phyloP scores from a whole-genome alignment of 1,140 invertebrate genomes.

The Gonioctena quinquepunctata region DNA sequence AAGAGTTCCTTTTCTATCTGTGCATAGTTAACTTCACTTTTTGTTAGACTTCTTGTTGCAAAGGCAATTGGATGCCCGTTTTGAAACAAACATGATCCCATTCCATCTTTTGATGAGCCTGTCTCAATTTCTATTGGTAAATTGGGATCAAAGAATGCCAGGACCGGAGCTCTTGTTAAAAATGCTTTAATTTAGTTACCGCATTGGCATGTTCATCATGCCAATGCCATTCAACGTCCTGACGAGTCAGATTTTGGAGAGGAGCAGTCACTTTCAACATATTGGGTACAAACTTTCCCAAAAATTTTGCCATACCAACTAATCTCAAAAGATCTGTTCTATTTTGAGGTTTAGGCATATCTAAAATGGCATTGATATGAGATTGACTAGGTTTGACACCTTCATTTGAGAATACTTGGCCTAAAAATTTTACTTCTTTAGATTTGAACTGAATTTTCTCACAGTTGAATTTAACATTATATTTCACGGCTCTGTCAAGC shows the following conservation, averaged over 20 bases:
- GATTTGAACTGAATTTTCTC: conserved; percentile 14
- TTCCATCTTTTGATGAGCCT: neutral
- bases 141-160: neutral
- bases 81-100: neutral
- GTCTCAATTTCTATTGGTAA: neutral
- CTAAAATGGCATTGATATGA: neutral
- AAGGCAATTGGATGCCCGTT: neutral
- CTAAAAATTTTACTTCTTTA: neutral
- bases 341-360: neutral
- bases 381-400: neutral
- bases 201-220: neutral
- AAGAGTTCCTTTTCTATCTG: neutral
- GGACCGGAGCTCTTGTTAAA: neutral
- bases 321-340: neutral
- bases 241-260: neutral
- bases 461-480: conserved; percentile 6
- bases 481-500: conserved; percentile 11
- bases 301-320: neutral
- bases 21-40: neutral
- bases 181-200: neutral
- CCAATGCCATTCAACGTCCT: neutral
- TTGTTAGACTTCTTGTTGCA: neutral
- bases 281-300: neutral
- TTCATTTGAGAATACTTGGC: neutral
- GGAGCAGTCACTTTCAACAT: no score